Percentiles rank a stretch among this genome's conserved stretches.
Evolutionary conservation across 2,797 vertebrate genomes (phyloP).

Genomic region (Myiotriccus ornatus): DNA sequence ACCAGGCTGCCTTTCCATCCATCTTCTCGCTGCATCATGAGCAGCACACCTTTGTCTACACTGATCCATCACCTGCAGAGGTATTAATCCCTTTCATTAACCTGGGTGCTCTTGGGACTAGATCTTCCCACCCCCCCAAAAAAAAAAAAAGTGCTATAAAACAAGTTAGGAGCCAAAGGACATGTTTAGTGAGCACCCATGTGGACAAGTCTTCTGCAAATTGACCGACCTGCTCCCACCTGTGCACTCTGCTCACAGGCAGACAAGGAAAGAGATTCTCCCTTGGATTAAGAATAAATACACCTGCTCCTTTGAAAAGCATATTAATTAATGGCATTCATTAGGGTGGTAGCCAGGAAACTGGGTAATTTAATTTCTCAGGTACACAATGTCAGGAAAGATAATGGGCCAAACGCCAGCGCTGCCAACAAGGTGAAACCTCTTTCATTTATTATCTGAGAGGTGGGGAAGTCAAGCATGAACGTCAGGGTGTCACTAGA

Average conservation of each 20-base stretch:
- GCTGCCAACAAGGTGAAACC: slow-evolving; percentile 40
- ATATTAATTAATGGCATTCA: slow-evolving; percentile 51
- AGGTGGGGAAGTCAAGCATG: slow-evolving; percentile 57
- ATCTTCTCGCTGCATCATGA: not conserved
- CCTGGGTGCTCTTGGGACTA: not conserved
- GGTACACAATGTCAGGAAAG: not conserved
- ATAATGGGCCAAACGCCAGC: not conserved
- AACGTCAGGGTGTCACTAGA: slow-evolving; percentile 13
- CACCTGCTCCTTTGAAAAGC: slow-evolving; percentile 6
- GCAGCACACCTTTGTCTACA: not conserved
- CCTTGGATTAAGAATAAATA: not conserved
- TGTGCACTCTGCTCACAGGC: not conserved
- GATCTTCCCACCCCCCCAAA: not conserved
- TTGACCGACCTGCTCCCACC: fast-evolving
- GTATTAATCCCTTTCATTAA: not conserved
- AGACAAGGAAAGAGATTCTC: not conserved
- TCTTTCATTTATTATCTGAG: slow-evolving; percentile 51
- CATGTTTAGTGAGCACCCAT: fast-evolving
- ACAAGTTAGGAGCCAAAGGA: not conserved
- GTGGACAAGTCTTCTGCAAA: not conserved
- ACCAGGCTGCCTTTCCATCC: not conserved
- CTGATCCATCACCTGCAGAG: not conserved
- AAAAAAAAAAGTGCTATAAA: not conserved
- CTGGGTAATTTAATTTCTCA: slow-evolving; percentile 48
- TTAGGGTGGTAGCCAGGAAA: slow-evolving; percentile 38